Evolutionary conservation across 2,888 invertebrate genomes (phyloP).

Genomic region (Mesodorylaimus sp.): DNA sequence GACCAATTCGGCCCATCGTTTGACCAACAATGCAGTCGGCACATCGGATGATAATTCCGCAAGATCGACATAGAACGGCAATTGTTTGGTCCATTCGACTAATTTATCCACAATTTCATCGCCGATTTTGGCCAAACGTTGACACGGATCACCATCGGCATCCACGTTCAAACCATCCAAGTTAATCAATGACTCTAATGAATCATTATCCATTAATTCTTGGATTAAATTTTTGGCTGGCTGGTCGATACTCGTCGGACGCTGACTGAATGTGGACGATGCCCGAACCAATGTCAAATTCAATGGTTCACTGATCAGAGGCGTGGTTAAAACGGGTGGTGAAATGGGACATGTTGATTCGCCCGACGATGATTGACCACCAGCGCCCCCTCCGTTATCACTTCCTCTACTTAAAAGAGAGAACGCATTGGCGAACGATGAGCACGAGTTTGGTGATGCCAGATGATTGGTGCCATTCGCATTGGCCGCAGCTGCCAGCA

Average conservation of each 20-base stretch:
- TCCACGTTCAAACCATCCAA: slow-evolving; percentile 41
- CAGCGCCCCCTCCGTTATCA: too few species aligned
- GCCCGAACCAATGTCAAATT: neutral
- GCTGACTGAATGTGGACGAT: neutral
- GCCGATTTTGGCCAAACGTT: slow-evolving; percentile 69
- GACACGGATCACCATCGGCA: neutral
- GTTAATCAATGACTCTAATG: slow-evolving; percentile 85
- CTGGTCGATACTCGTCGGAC: neutral
- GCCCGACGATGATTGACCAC: neutral
- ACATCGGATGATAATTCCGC: slow-evolving; percentile 84
- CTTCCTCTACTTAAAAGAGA: neutral
- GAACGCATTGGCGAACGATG: neutral
- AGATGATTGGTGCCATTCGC: neutral
- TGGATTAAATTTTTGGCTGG: slow-evolving; percentile 14
- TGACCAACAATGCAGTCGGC: slow-evolving; percentile 80
- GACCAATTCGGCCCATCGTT: slow-evolving; percentile 54
- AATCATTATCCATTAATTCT: slow-evolving; percentile 78
- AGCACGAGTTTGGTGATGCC: neutral
- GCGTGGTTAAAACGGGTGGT: neutral
- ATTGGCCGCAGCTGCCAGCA: too few species aligned
- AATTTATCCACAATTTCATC: slow-evolving; percentile 94
- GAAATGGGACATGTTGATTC: neutral
- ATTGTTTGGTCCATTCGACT: slow-evolving; percentile 93
- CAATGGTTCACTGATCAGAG: neutral
- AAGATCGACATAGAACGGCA: slow-evolving; percentile 88